These are phyloP conservation scores for Lophius americanus DNA, from an alignment of 2,797 vertebrate genomes.

Conservation along the genomic window DNA sequence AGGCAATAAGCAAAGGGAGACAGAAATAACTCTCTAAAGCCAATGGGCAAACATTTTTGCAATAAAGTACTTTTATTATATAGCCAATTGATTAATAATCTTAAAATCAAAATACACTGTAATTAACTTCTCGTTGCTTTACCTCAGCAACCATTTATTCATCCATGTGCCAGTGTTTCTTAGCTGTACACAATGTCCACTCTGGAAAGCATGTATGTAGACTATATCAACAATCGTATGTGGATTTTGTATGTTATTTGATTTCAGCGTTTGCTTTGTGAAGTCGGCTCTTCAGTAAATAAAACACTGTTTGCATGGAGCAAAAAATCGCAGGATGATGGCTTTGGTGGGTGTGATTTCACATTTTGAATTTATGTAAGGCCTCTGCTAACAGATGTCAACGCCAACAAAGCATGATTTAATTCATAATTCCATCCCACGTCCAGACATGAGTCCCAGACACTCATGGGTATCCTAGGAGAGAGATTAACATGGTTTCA, in stretches of 20 bases:
- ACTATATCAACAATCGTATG: too few species aligned
- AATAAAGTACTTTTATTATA: constrained; percentile 27
- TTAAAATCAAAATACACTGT: constrained; percentile 15
- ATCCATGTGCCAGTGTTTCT: neutral
- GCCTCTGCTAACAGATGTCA: constrained; percentile 29
- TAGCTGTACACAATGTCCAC: neutral
- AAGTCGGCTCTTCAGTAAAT: constrained; percentile 6
- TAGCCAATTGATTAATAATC: constrained; percentile 21
- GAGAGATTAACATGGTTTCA: constrained; percentile 5
- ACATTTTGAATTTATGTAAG: constrained; percentile 21
- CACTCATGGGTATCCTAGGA: constrained; percentile 3
- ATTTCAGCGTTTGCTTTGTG: constrained; percentile 3
- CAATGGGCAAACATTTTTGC: constrained; percentile 30
- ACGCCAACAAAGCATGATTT: constrained; percentile 21
- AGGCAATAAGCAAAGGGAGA: constrained; percentile 2
- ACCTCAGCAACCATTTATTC: constrained; percentile 33
- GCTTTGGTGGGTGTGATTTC: constrained; percentile 11
- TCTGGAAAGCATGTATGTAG: neutral
- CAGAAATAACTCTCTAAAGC: neutral
- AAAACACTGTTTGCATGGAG: neutral
- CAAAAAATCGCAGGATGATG: neutral
- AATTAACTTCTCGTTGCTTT: constrained; percentile 35
- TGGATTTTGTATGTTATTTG: neutral
- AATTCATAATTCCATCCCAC: constrained; percentile 20
- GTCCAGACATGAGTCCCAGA: constrained; percentile 5